A percentile compares a stretch with the other conserved stretches of the same genome.
Evolutionary conservation across 2,797 vertebrate genomes (phyloP).

Genomic region (Staurois parvus): DNA sequence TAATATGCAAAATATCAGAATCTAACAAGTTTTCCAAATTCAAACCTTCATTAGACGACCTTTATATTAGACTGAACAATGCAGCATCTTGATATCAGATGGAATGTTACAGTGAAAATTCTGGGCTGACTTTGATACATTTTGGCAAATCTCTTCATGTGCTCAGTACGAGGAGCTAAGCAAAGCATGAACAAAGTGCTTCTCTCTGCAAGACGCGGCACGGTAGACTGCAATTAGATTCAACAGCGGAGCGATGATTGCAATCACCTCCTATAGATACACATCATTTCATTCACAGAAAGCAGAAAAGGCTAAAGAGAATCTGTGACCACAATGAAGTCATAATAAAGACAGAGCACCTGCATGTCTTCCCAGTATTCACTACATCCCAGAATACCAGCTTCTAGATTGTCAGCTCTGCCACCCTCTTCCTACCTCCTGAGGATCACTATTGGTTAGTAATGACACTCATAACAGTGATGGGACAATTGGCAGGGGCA

Average conservation of each 20-base stretch:
- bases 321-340: neutral
- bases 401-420: no score
- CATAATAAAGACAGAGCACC: neutral
- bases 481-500: neutral
- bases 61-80: neutral
- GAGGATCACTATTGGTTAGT: neutral
- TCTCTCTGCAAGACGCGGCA: neutral
- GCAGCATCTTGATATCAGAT: no score
- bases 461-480: neutral
- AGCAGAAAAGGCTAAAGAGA: neutral
- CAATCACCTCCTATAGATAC: neutral
- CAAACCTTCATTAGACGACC: neutral
- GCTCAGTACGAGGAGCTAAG: neutral
- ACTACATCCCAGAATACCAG: no score
- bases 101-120: no score
- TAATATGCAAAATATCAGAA: neutral
- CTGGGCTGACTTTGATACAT: neutral
- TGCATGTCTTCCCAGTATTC: neutral
- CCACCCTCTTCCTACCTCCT: no score
- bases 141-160: neutral
- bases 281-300: neutral
- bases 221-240: neutral
- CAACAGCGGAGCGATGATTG: neutral
- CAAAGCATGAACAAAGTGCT: neutral
- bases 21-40: neutral